Evolutionary conservation across 1,140 invertebrate species (phyloP).

Genomic region (Batillaria attramentaria): DNA sequence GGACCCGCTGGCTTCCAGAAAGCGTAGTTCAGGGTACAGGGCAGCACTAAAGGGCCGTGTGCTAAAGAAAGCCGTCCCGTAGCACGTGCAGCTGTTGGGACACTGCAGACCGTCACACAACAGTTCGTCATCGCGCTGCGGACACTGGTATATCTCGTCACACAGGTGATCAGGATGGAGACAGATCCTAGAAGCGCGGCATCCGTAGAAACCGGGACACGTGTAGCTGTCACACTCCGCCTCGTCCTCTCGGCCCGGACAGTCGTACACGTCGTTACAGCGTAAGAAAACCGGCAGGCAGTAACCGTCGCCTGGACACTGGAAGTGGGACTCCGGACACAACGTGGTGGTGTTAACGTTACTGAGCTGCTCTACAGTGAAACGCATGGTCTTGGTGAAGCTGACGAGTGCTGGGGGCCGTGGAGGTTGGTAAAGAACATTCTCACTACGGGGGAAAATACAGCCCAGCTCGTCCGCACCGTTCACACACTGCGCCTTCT

Average conservation of each 20-base stretch:
- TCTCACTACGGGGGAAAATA: no score
- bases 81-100: slow-evolving; percentile 21
- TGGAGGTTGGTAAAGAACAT: no score
- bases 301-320: not conserved
- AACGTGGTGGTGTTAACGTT: no score
- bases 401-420: no score
- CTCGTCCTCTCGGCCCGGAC: slow-evolving; percentile 23
- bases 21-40: slow-evolving; percentile 19
- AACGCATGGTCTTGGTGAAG: no score
- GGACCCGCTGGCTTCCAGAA: slow-evolving; percentile 14
- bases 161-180: slow-evolving; percentile 13
- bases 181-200: not conserved
- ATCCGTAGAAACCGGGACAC: slow-evolving; percentile 17
- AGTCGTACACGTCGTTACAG: slow-evolving; percentile 38
- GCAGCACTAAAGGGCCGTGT: not conserved
- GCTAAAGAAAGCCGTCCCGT: slow-evolving; percentile 28
- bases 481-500: no score
- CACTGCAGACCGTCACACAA: not conserved
- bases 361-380: no score
- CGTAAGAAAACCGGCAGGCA: slow-evolving; percentile 32
- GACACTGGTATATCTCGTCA: slow-evolving; percentile 17
- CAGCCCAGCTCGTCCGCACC: no score
- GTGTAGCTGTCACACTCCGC: slow-evolving; percentile 2
- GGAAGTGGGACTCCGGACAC: slow-evolving; percentile 25
- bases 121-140: not conserved